phyloP scores from a whole-genome alignment of 1,140 invertebrate species.

The Sitobion miscanthi region DNA sequence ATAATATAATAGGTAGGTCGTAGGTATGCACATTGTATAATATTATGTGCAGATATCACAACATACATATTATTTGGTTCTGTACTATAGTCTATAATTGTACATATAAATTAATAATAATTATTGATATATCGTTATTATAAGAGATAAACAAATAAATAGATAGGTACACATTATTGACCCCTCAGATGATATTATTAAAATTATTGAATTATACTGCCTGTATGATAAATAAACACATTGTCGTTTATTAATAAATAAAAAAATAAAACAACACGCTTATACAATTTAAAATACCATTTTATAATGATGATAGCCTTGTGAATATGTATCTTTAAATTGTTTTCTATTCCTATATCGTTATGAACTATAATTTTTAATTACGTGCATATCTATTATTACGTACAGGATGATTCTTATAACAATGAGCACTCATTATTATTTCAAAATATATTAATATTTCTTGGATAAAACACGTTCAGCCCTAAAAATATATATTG shows the following conservation, averaged over 20 bases:
- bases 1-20: not conserved
- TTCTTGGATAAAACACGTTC: not conserved
- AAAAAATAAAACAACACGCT: not conserved
- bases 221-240: not conserved
- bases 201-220: not conserved
- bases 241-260: not conserved
- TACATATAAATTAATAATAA: not conserved
- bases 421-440: not conserved
- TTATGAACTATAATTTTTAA: not conserved
- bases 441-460: not conserved
- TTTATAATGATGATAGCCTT: not conserved
- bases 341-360: not conserved
- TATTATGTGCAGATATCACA: not conserved
- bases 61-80: not conserved
- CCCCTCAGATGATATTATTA: not conserved
- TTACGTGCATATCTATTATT: not conserved
- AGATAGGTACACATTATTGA: not conserved
- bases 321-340: not conserved
- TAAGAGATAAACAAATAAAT: not conserved
- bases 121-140: not conserved
- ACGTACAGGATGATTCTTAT: not conserved
- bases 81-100: not conserved
- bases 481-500: not conserved
- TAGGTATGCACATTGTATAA: not conserved
- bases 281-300: not conserved